Conservation (phyloP, 2,797 vertebrate genomes). For the Parauchenoglanis ngamensis region DNA sequence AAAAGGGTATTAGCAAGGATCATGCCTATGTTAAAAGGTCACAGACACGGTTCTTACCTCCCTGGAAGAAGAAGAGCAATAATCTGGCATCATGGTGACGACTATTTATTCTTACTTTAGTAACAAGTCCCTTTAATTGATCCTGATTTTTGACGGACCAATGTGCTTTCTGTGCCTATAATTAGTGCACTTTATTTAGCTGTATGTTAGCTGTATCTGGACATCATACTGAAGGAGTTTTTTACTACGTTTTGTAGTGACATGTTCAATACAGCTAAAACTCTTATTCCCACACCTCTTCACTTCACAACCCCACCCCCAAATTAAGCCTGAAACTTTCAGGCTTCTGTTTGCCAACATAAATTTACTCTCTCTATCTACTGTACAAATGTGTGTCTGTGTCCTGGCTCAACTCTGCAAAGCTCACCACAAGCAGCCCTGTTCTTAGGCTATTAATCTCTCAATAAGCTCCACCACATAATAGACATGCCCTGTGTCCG, state of each 20-base stretch:
- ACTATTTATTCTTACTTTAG: neutral
- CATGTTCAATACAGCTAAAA: neutral
- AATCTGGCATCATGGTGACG: neutral
- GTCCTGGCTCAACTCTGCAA: constrained; percentile 39
- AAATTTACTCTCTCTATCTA: neutral
- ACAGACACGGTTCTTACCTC: neutral
- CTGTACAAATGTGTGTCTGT: constrained; percentile 25
- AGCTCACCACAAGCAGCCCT: constrained; percentile 37
- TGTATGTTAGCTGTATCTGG: neutral
- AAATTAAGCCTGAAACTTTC: constrained; percentile 6
- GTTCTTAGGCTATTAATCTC: constrained; percentile 44
- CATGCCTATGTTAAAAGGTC: neutral
- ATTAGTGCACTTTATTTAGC: constrained; percentile 15
- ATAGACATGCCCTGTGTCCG: constrained; percentile 19
- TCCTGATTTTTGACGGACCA: neutral
- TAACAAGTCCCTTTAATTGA: neutral
- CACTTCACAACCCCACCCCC: neutral
- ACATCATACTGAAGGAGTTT: neutral
- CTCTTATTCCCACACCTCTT: neutral
- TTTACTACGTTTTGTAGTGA: neutral
- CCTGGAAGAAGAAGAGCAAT: neutral
- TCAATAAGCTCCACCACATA: constrained; percentile 37
- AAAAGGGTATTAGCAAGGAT: constrained; percentile 15
- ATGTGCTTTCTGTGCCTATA: neutral
- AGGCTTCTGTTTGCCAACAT: neutral